Evolutionary conservation across 1,140 invertebrate species (phyloP), one percentile per base, ranked within the genome.

Genomic region (Drosophila bifasciata): DNA sequence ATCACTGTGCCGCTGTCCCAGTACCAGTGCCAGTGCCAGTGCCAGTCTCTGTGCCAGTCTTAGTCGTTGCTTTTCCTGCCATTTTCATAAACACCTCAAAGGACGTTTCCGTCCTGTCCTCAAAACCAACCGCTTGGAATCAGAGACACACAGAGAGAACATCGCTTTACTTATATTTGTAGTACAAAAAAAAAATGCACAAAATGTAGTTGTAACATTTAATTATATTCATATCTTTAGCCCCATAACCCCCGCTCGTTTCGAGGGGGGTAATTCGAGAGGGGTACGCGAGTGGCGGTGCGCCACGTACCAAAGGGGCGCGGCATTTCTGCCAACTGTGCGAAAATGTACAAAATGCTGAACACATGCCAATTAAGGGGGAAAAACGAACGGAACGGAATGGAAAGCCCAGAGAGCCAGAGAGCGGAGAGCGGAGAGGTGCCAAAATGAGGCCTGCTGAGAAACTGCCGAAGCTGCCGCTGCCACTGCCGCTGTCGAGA

Each of bases 201-300:
- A 86, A 85, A 88, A 88, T 88, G 81, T 86, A 86, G 81, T 86
- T 88, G 83, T 86, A 75, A 81, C 81, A 86, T 86, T 86, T 86
- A 86, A 88, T 86, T 86, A 86, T 86, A 86, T 86, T 88, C 81
- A 86, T 86, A 86, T 86, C 81, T 86, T 88, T 81, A 80, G 80
- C 53, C 68, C 74, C 79, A 83, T 68, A 74, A 66, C 32, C 11
- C 32, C 79, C 69, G 76, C 68, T 60, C 81, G 78, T n/a, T n/a
- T n/a, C n/a, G n/a, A n/a, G n/a, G 3, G 3, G 19, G 63, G 81
- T 86, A 88, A 86, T 86, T 78, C 66, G 79, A 76, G 70, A 64
- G 66, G 52, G 64, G 51, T 55, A 61, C 60, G 43, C 28, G 45
- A 43, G 32, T 17, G 15, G 41, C 13, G 39, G 57, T 46, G 68